phyloP scores from a whole-genome alignment of 2,113 vertebrate genomes.

The Rhagologus leucostigma region DNA sequence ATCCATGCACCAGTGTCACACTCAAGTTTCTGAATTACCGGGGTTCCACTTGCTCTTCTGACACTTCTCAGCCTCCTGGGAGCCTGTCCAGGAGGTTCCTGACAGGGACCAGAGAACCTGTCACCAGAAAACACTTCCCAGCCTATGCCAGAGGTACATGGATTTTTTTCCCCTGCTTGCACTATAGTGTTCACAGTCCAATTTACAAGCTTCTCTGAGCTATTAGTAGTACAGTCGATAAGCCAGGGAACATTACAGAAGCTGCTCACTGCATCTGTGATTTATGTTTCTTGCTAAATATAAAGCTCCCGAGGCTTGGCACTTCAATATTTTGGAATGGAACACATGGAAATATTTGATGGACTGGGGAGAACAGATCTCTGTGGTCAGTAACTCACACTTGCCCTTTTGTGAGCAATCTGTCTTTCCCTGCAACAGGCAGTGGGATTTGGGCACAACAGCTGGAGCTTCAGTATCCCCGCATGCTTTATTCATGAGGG shows the following conservation, averaged over 20 bases:
- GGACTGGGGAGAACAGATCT: not conserved
- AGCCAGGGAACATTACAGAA: not conserved
- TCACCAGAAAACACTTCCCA: not conserved
- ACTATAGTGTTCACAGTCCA: not conserved
- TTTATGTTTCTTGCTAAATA: conserved; percentile 51
- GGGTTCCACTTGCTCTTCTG: not conserved
- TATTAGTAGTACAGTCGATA: not conserved
- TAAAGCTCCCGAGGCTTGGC: not conserved
- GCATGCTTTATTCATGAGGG: not conserved
- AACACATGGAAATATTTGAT: conserved; percentile 41
- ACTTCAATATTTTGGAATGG: conserved; percentile 37
- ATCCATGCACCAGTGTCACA: rapidly evolving
- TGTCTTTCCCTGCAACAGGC: conserved; percentile 24
- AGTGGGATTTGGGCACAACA: conserved; percentile 48
- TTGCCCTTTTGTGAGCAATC: conserved; percentile 51
- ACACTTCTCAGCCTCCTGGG: not conserved
- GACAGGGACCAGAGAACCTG: not conserved
- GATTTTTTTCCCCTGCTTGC: not conserved
- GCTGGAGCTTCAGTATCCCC: conserved; percentile 11
- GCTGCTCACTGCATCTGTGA: not conserved
- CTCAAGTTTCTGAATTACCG: rapidly evolving
- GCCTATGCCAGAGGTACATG: not conserved
- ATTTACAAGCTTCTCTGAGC: not conserved
- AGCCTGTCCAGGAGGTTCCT: not conserved
- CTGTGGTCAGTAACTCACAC: conserved; percentile 5